Evolutionary conservation across 2,797 vertebrate species (phyloP), one percentile per base, ranked within the genome.

Genomic region (Amniataba percoides): DNA sequence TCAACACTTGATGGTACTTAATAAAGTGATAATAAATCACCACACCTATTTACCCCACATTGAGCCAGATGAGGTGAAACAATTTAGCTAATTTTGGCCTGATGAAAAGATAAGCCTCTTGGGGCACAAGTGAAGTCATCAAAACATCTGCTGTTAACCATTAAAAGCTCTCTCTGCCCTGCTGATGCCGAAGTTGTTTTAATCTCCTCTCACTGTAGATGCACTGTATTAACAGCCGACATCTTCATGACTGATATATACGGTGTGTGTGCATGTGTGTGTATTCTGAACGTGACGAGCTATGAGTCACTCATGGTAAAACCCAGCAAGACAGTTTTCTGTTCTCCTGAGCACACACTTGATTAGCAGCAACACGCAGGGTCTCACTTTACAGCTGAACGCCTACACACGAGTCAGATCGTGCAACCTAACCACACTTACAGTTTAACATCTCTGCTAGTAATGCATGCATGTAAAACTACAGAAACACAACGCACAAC

Each of bases 81-180:
- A 77, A 81, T 88, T 86, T 78, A 56, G 77, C 76, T 78, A 78
- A 82, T 86, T 89, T 86, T 81, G 68, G 74, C 77, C 80, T 78
- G 76, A 88, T 86, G 81, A 85, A 88, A 87, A 67, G 67, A 76
- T 49, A 77, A 68, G 21, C 55, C 81, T 89, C 86, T 74, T 21
- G 78, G 70, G 77, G 76, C 46, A 62, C 51, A 68, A 72, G 72
- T 74, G 67, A 79, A 90, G 83, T 82, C 88, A 78, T 89, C 66
- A 77, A 83, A 85, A 83, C 80, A 88, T 88, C 86, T 89, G 86
- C 72, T 84, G 77, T 77, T 86, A 83, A 83, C 74, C 78, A 81
- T 90, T 82, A 89, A 84, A 77, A 61, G 45, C 80, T 75, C 65
- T 78, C 62, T 21, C 49, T 72, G 55, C 48, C 76, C 78, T 40